These are phyloP conservation scores for Chelonus insularis DNA, from an alignment of 1,140 invertebrate genomes.

Conservation along the genomic window DNA sequence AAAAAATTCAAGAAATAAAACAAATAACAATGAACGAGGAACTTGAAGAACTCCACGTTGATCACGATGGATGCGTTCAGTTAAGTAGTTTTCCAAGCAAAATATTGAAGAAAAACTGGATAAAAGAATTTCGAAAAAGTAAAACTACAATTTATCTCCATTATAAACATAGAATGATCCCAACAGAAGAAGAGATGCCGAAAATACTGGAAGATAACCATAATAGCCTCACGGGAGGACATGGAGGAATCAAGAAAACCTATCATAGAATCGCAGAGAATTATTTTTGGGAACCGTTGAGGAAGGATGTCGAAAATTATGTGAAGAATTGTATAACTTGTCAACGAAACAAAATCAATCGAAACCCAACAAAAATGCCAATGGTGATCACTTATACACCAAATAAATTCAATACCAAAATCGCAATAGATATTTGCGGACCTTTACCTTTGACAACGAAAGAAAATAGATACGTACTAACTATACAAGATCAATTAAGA, in stretches of 20 bases:
- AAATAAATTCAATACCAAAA: slow-evolving; percentile 19
- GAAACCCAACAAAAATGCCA: slow-evolving; percentile 22
- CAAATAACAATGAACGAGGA: slow-evolving; percentile 14
- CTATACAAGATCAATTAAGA: slow-evolving; percentile 22
- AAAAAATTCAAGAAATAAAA: slow-evolving; percentile 2
- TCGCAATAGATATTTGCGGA: slow-evolving; percentile 28
- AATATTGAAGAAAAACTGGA: slow-evolving; percentile 10
- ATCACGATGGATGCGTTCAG: background rate
- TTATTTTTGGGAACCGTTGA: slow-evolving; percentile 24
- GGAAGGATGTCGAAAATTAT: slow-evolving; percentile 23
- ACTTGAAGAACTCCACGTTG: slow-evolving; percentile 19
- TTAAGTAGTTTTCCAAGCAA: background rate
- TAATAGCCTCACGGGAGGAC: slow-evolving; percentile 10
- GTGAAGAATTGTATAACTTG: slow-evolving; percentile 23
- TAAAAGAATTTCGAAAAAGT: background rate
- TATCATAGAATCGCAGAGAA: slow-evolving; percentile 19
- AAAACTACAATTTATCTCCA: background rate
- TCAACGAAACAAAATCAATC: slow-evolving; percentile 24
- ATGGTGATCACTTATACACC: slow-evolving; percentile 27
- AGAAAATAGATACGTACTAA: slow-evolving; percentile 26
- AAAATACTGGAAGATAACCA: slow-evolving; percentile 27
- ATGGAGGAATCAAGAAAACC: slow-evolving; percentile 19
- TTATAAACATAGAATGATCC: slow-evolving; percentile 13
- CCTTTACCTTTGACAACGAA: slow-evolving; percentile 22
- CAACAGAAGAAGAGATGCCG: background rate